A percentile compares a stretch with the other conserved stretches of the same genome.
Evolutionary conservation across 2,113 vertebrate species (phyloP).

Genomic region (Brachypteracias leptosomus): DNA sequence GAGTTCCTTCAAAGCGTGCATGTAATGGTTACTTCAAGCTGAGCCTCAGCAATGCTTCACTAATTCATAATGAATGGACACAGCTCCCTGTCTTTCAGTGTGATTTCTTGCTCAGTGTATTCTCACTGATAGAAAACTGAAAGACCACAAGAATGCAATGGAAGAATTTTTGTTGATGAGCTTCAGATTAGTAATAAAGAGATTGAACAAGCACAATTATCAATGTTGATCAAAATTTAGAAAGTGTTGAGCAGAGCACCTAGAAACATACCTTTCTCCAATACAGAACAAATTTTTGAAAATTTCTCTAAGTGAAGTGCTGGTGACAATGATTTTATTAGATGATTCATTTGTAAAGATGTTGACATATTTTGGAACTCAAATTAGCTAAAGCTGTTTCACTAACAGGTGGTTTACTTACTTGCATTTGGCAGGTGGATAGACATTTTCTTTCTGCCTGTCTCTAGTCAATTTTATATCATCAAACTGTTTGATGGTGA

Average conservation of each 20-base stretch:
- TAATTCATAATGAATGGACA: rapidly evolving
- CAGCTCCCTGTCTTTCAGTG: background rate
- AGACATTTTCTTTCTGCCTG: background rate
- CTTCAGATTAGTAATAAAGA: background rate
- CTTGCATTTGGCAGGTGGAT: background rate
- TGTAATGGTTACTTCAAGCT: background rate
- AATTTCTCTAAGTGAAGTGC: background rate
- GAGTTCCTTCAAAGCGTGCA: rapidly evolving
- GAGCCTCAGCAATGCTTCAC: background rate
- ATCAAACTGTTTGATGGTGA: background rate
- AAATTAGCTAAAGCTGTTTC: background rate
- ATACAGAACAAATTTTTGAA: background rate
- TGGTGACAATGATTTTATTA: background rate
- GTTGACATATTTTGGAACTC: background rate
- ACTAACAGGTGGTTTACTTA: background rate
- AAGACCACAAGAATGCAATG: background rate
- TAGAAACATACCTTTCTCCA: background rate
- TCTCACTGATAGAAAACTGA: background rate
- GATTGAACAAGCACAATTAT: background rate
- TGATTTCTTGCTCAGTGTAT: background rate
- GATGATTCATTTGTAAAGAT: background rate
- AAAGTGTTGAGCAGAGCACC: background rate
- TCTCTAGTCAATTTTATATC: background rate
- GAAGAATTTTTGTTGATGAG: background rate
- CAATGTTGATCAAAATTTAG: background rate